Percentiles rank a stretch among this genome's conserved stretches.
phyloP scores from a whole-genome alignment of 2,113 vertebrate genomes.

The Cheilinus undulatus region DNA sequence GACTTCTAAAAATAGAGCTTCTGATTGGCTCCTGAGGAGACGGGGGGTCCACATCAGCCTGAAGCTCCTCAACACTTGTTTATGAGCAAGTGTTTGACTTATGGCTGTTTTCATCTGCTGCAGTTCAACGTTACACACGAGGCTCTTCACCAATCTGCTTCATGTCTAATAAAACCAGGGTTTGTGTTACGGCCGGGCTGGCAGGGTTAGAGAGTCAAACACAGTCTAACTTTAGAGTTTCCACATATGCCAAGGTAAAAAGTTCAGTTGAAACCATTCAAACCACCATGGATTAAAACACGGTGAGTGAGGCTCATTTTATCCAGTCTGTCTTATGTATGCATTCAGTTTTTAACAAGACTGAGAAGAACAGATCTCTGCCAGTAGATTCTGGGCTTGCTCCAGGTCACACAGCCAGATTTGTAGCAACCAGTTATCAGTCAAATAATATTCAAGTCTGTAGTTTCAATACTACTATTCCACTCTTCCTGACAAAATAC shows the following conservation, averaged over 20 bases:
- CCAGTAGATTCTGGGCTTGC: too few species aligned
- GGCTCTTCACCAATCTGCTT: conserved; percentile 25
- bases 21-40: conserved; percentile 74
- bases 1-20: conserved; percentile 85
- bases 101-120: conserved; percentile 46
- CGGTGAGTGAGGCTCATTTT: too few species aligned
- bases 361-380: too few species aligned
- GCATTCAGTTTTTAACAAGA: too few species aligned
- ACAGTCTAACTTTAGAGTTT: neutral
- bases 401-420: too few species aligned
- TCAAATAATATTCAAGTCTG: too few species aligned
- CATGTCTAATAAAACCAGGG: conserved; percentile 5
- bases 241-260: neutral
- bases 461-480: too few species aligned
- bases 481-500: too few species aligned
- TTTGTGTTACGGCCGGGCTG: neutral
- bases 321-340: too few species aligned
- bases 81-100: conserved; percentile 37
- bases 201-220: neutral
- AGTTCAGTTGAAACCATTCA: neutral
- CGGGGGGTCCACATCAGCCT: conserved; percentile 61
- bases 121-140: neutral
- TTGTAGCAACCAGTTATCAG: too few species aligned
- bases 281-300: too few species aligned
- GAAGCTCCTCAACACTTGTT: conserved; percentile 46